Percentiles rank a stretch among this genome's conserved stretches.
These are phyloP conservation scores for Palloptera scutellata DNA, from an alignment of 2,888 invertebrate species.

Conservation along the genomic window DNA sequence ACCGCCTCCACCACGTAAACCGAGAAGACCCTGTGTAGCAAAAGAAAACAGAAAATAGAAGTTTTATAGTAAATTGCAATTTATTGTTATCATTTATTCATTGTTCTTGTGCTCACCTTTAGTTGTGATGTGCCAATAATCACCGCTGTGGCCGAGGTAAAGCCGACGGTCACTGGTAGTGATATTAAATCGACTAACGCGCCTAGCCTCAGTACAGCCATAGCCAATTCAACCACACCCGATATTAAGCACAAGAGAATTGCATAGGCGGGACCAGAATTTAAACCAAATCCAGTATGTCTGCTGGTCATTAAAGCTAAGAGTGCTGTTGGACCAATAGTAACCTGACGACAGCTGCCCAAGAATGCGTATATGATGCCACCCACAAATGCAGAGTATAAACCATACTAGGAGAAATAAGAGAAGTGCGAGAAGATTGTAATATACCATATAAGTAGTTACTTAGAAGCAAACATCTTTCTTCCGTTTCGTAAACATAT, in stretches of 20 bases:
- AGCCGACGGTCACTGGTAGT: slow-evolving; percentile 87
- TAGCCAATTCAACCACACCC: slow-evolving; percentile 80
- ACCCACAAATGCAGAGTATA: slow-evolving; percentile 94
- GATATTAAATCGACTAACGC: slow-evolving; percentile 90
- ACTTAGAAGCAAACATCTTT: no score
- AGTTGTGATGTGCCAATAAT: slow-evolving; percentile 88
- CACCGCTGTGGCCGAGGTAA: slow-evolving; percentile 90
- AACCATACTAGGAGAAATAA: slow-evolving; percentile 80
- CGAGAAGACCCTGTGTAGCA: slow-evolving; percentile 68
- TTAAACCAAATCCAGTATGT: slow-evolving; percentile 63
- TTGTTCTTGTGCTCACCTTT: slow-evolving; percentile 66
- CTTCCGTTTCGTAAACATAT: background rate
- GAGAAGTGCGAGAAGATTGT: slow-evolving; percentile 5
- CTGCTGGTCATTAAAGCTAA: slow-evolving; percentile 88
- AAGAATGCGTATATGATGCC: slow-evolving; percentile 90
- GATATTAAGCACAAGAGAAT: slow-evolving; percentile 83
- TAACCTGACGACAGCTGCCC: slow-evolving; percentile 88
- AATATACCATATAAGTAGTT: no score
- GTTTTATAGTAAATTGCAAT: background rate
- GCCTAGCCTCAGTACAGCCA: slow-evolving; percentile 84
- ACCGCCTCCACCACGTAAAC: slow-evolving; percentile 77
- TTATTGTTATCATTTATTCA: background rate
- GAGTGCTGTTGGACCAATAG: slow-evolving; percentile 89
- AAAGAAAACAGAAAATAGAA: background rate
- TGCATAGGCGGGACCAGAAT: slow-evolving; percentile 76